A percentile compares a stretch with the other conserved stretches of the same genome.
phyloP scores from a whole-genome alignment of 2,797 vertebrate genomes.

The Macroramphosus scolopax region DNA sequence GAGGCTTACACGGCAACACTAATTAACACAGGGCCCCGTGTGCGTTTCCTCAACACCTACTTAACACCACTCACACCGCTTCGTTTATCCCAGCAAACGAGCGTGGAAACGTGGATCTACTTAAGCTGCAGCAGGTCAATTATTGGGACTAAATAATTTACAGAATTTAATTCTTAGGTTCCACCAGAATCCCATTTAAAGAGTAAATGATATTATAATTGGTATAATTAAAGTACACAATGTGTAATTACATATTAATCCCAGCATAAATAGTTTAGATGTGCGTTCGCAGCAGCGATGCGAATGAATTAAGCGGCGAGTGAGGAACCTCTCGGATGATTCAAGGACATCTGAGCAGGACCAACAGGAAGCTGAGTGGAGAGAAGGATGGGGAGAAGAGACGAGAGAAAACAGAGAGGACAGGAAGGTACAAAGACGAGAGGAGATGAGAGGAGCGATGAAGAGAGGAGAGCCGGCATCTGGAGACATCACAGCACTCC shows the following conservation, averaged over 20 bases:
- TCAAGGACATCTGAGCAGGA: background rate
- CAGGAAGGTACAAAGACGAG: background rate
- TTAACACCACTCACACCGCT: conserved; percentile 58
- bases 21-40: conserved; percentile 65
- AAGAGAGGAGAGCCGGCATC: conserved; percentile 77
- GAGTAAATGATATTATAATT: conserved; percentile 53
- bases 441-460: conserved; percentile 18
- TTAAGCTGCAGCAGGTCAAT: conserved; percentile 69
- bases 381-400: background rate
- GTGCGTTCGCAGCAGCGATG: conserved; percentile 22
- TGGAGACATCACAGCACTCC: conserved; percentile 84
- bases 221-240: conserved; percentile 47
- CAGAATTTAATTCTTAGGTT: conserved; percentile 53
- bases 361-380: background rate
- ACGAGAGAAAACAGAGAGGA: background rate
- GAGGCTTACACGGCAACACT: conserved; percentile 56
- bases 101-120: conserved; percentile 64
- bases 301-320: conserved; percentile 30
- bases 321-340: background rate
- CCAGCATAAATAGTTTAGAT: conserved; percentile 42
- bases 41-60: conserved; percentile 66
- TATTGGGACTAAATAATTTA: conserved; percentile 71
- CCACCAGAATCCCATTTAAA: conserved; percentile 31
- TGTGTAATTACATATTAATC: no score
- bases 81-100: conserved; percentile 69